These are phyloP conservation scores for Emydura subglobosa DNA, from an alignment of 2,113 vertebrate genomes.

Conservation along the genomic window DNA sequence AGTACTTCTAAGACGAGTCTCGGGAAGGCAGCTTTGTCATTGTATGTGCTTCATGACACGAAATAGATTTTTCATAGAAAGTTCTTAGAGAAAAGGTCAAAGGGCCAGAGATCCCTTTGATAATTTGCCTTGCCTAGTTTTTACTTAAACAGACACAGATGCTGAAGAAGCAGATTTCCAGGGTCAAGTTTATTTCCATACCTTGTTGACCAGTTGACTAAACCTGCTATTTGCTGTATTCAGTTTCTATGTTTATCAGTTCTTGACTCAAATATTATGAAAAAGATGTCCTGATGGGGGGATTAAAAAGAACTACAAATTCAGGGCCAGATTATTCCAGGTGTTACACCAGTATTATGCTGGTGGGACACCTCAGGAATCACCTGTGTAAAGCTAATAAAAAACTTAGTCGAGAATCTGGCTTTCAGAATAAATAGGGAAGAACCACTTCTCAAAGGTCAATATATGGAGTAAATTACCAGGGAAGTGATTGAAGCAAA, in stretches of 20 bases:
- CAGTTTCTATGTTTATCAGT: constrained; percentile 1
- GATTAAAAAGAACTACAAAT: neutral
- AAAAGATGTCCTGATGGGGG: neutral
- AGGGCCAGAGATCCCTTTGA: neutral
- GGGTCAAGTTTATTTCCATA: neutral
- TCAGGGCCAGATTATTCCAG: neutral
- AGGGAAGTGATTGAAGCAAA: neutral
- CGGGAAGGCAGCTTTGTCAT: neutral
- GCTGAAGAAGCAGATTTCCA: neutral
- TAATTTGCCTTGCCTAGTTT: neutral
- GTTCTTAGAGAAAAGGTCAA: neutral
- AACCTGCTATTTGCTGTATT: neutral
- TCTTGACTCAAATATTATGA: neutral
- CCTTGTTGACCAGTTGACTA: neutral
- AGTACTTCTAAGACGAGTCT: neutral
- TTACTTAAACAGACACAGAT: neutral
- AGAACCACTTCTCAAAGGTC: neutral
- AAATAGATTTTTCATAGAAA: neutral
- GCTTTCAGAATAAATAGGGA: neutral
- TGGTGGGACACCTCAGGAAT: neutral
- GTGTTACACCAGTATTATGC: neutral
- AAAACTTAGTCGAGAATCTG: neutral
- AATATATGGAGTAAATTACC: neutral
- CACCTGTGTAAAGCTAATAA: neutral
- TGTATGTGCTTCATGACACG: neutral